phyloP scores from a whole-genome alignment of 1,140 invertebrate genomes.

The Drosophila oshimai region DNA sequence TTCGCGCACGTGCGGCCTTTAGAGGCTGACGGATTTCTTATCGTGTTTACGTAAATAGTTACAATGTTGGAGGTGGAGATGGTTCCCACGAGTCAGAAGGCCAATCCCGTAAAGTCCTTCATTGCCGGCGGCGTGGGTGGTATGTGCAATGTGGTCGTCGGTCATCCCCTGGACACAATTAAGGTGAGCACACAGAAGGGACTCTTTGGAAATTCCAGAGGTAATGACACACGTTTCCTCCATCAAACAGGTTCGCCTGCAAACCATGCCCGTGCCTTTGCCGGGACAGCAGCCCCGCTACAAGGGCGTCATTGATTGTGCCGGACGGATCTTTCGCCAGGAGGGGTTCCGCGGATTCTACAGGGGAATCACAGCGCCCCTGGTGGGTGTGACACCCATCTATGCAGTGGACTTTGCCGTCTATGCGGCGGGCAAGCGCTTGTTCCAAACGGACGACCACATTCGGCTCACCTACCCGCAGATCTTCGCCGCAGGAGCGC shows the following conservation, averaged over 20 bases:
- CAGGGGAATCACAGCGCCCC: constrained; percentile 89
- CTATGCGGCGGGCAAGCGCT: constrained; percentile 95
- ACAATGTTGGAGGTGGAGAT: constrained; percentile 11
- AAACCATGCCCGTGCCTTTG: constrained; percentile 93
- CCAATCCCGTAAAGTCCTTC: constrained; percentile 96
- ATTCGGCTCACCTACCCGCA: constrained; percentile 88
- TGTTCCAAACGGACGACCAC: constrained; percentile 88
- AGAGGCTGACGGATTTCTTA: background rate
- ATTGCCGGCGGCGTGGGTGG: constrained; percentile 98
- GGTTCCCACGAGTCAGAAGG: constrained; percentile 79
- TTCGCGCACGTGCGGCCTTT: constrained; percentile 7
- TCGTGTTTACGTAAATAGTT: constrained; percentile 59
- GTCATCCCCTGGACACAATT: constrained; percentile 97
- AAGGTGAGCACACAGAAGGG: constrained; percentile 86
- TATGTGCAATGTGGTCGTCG: constrained; percentile 94
- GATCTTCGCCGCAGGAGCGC: constrained; percentile 95
- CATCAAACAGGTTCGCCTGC: constrained; percentile 89
- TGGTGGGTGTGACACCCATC: constrained; percentile 92
- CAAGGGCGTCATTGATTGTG: constrained; percentile 95
- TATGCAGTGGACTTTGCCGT: constrained; percentile 98
- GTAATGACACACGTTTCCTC: background rate
- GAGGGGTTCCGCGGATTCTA: constrained; percentile 94
- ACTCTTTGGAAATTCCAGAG: background rate
- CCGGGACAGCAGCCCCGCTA: constrained; percentile 91
- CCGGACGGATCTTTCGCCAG: constrained; percentile 92